phyloP scores from a whole-genome alignment of 1,140 invertebrate genomes.

The Spodoptera frugiperda region DNA sequence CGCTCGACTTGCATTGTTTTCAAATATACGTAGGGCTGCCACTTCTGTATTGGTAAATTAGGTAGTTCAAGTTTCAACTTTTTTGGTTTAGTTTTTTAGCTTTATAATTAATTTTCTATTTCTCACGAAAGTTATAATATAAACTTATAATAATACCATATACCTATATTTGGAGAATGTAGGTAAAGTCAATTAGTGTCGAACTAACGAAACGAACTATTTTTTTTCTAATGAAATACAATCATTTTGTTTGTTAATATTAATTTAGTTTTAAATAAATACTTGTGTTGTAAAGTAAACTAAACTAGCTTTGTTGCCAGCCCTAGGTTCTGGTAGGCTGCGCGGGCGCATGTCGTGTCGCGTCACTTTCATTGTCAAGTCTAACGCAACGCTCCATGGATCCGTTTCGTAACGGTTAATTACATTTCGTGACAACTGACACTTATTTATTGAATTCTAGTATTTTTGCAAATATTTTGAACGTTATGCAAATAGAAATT shows the following conservation, averaged over 20 bases:
- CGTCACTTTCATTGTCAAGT: slow-evolving; percentile 53
- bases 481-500: slow-evolving; percentile 36
- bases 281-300: background rate
- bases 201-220: too few relatives aligned
- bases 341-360: slow-evolving; percentile 42
- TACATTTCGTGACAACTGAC: slow-evolving; percentile 39
- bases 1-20: slow-evolving; percentile 35
- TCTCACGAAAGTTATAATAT: too few relatives aligned
- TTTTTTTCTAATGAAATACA: too few relatives aligned
- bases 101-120: too few relatives aligned
- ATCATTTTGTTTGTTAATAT: too few relatives aligned
- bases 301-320: background rate
- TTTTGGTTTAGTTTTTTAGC: too few relatives aligned
- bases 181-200: too few relatives aligned
- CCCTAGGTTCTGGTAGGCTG: slow-evolving; percentile 29
- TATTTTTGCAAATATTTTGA: slow-evolving; percentile 41
- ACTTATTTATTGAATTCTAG: slow-evolving; percentile 3
- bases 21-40: slow-evolving; percentile 27
- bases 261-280: background rate
- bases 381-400: slow-evolving; percentile 43
- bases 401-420: slow-evolving; percentile 49
- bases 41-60: background rate
- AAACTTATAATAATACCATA: too few relatives aligned
- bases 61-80: too few relatives aligned
- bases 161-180: too few relatives aligned